Evolutionary conservation across 2,888 invertebrate species (phyloP).

Genomic region (Tenthredo amoena): DNA sequence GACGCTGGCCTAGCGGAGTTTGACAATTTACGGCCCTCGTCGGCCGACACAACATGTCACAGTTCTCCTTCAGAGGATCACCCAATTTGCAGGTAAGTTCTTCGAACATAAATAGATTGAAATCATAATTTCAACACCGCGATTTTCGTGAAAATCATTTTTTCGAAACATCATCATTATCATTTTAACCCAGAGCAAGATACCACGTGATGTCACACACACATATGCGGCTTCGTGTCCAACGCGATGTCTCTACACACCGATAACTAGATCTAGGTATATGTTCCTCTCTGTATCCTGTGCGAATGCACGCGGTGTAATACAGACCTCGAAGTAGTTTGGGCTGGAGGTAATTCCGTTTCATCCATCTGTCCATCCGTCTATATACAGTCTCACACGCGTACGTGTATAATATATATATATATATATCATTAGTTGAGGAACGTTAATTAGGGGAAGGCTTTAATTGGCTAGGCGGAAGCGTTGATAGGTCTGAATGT

Average conservation of each 20-base stretch:
- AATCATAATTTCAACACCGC: background rate
- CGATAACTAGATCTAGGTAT: background rate
- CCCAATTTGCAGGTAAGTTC: conserved; percentile 83
- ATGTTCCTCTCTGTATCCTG: background rate
- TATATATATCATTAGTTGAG: background rate
- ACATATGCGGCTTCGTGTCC: background rate
- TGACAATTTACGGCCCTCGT: conserved; percentile 74
- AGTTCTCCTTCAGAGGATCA: conserved; percentile 84
- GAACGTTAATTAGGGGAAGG: conserved; percentile 30
- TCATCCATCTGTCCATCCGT: background rate
- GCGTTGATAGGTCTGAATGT: background rate
- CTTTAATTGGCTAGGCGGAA: conserved; percentile 22
- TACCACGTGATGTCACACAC: background rate
- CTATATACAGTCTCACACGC: background rate
- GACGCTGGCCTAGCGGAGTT: conserved; percentile 76
- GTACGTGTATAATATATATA: background rate
- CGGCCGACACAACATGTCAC: conserved; percentile 84
- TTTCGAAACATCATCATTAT: background rate
- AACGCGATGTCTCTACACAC: background rate
- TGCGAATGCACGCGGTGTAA: background rate
- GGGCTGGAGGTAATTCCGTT: background rate
- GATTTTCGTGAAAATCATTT: background rate
- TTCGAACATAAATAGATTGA: background rate
- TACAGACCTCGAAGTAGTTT: background rate
- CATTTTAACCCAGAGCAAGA: background rate